These are phyloP conservation scores for Sthenelais limicola DNA, from an alignment of 2,888 invertebrate species.

Conservation along the genomic window DNA sequence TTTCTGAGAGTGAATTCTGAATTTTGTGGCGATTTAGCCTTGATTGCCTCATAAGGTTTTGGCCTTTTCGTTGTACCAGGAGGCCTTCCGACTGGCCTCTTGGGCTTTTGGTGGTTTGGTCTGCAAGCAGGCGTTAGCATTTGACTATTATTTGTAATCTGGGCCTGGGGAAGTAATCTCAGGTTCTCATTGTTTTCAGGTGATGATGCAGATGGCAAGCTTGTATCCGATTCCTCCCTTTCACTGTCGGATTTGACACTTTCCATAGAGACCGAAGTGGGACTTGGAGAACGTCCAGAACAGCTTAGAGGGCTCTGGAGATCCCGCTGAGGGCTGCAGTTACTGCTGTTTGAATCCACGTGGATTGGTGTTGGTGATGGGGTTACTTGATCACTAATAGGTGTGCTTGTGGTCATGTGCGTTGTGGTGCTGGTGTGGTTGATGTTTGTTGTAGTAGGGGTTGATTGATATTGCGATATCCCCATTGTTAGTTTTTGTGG, in stretches of 20 bases:
- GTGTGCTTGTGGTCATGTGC: too few species aligned
- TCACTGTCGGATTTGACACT: slow-evolving; percentile 10
- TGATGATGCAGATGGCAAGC: background rate
- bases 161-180: background rate
- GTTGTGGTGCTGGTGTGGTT: too few species aligned
- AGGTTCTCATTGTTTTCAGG: background rate
- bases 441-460: too few species aligned
- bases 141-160: too few species aligned
- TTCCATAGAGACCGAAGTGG: slow-evolving; percentile 8
- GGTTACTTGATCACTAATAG: too few species aligned
- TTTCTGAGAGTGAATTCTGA: slow-evolving; percentile 48
- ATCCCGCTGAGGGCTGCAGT: background rate
- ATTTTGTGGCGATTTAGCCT: too few species aligned
- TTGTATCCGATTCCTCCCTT: background rate
- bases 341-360: too few species aligned
- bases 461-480: too few species aligned
- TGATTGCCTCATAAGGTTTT: background rate
- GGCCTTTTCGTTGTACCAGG: slow-evolving; percentile 43
- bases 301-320: slow-evolving; percentile 3
- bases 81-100: slow-evolving; percentile 43
- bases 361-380: too few species aligned
- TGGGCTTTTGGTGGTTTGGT: slow-evolving; percentile 1
- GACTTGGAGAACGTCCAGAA: slow-evolving; percentile 10
- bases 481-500: too few species aligned
- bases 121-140: too few species aligned